phyloP scores from a whole-genome alignment of 2,113 vertebrate species.

The Capricornis sumatraensis region DNA sequence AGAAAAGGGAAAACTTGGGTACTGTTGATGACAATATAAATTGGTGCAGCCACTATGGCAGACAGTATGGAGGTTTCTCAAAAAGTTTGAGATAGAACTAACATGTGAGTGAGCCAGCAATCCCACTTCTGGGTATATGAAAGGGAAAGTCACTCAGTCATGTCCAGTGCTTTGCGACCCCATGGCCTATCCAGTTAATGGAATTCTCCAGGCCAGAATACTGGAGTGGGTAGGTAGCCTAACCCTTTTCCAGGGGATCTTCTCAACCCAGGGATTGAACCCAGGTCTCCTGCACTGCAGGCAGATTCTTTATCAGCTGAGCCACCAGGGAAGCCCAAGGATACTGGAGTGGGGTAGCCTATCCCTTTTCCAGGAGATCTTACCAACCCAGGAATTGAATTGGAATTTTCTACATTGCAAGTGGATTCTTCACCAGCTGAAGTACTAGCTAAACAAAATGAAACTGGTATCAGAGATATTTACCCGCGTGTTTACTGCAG shows the following conservation, averaged over 20 bases:
- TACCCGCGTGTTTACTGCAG: background rate
- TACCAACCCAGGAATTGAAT: background rate
- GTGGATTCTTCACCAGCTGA: background rate
- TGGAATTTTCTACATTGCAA: background rate
- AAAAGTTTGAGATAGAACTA: background rate
- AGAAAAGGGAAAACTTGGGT: background rate
- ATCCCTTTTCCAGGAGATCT: background rate
- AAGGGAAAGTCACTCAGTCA: background rate
- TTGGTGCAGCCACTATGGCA: background rate
- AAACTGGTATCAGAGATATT: background rate
- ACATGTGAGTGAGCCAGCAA: background rate
- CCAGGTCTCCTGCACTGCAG: background rate
- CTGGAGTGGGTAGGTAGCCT: background rate
- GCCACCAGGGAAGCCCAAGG: background rate
- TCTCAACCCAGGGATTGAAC: background rate
- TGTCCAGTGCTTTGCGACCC: rapidly evolving
- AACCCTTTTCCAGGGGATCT: background rate
- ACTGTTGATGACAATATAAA: background rate
- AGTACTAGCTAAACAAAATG: background rate
- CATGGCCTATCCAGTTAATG: background rate
- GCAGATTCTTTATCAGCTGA: background rate
- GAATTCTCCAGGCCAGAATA: background rate
- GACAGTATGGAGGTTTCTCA: background rate
- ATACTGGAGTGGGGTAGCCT: background rate
- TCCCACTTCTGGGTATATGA: background rate